Conservation (phyloP, 1,140 invertebrate genomes). For the Cataglyphis hispanica region DNA sequence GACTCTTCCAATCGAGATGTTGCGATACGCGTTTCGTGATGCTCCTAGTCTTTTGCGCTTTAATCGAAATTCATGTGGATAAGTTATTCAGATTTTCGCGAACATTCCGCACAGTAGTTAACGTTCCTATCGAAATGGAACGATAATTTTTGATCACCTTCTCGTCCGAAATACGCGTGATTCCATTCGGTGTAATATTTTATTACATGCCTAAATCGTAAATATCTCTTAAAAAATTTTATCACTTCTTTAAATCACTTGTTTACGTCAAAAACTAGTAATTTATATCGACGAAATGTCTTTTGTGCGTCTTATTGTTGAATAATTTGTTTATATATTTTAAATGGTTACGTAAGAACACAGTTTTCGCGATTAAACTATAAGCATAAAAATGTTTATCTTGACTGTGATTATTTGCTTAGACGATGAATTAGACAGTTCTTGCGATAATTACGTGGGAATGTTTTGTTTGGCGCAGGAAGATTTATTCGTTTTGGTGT, state of each 20-base stretch:
- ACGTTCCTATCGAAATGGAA: neutral
- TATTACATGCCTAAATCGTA: neutral
- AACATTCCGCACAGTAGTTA: neutral
- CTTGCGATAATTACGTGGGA: slow-evolving; percentile 46
- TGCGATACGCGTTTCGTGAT: neutral
- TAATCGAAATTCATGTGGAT: slow-evolving; percentile 36
- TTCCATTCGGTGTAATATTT: neutral
- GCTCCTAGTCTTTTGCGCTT: slow-evolving; percentile 8
- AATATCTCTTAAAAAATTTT: slow-evolving; percentile 2
- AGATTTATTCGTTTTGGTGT: slow-evolving; percentile 41
- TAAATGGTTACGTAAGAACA: slow-evolving; percentile 11
- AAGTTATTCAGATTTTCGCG: neutral
- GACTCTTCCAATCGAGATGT: slow-evolving; percentile 16
- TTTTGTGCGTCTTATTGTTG: neutral
- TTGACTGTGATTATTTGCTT: neutral
- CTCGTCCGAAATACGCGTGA: neutral
- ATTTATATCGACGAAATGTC: neutral
- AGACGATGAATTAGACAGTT: slow-evolving; percentile 23
- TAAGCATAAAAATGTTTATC: slow-evolving; percentile 30
- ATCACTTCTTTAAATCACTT: neutral
- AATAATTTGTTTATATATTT: neutral
- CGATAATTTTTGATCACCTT: neutral
- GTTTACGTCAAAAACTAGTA: neutral
- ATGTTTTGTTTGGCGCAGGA: slow-evolving; percentile 30
- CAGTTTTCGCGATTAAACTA: slow-evolving; percentile 28